Evolutionary conservation across 1,140 invertebrate species (phyloP), one percentile per base, ranked within the genome.

Genomic region (Heliconius hewitsoni): DNA sequence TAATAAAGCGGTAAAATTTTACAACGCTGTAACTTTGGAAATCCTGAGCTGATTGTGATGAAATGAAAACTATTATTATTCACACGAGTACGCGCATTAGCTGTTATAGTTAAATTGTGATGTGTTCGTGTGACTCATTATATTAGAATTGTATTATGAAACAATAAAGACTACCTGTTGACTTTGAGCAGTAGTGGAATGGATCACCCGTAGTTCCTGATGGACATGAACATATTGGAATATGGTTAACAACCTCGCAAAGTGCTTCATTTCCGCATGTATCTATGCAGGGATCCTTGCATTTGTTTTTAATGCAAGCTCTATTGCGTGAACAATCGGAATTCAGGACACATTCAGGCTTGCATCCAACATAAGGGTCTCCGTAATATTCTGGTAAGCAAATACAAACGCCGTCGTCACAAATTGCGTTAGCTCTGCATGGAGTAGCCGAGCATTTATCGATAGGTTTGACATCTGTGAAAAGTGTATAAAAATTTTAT

Each of bases 241-340:
- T 96, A 84, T 98, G 97, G 87, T 98, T 98, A 6, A 97, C 96
- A 2, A 98, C 97, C 88, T 97, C 96, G 88, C 98, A 98, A 39
- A 95, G 91, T 1, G 97, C 96, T 80, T 95, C 96, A 82, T 95
- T 95, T 66, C 97, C 97, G 88, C 97, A 98, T 1, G 96, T 96
- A 72, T 96, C 97, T 4, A 96, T 91, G 84, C 97, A 98, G 60
- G 97, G 97, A 92, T 98, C 95, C 46, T 89, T 93, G 88, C 97
- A 98, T 92, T 96, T 97, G 81, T 97, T 96, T 87, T 96, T 96
- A 19, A 96, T 95, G 84, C 97, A 98, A n/a, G 97, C 96, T 91
- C 95, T 95, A 82, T 95, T 95, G 72, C 95, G 90, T 16, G 95
- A 83, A 91, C 97, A 97, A 83, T 97, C 97, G 0, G 96, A 96